Conservation (phyloP, 1,140 invertebrate species). For the Atta colombica region DNA sequence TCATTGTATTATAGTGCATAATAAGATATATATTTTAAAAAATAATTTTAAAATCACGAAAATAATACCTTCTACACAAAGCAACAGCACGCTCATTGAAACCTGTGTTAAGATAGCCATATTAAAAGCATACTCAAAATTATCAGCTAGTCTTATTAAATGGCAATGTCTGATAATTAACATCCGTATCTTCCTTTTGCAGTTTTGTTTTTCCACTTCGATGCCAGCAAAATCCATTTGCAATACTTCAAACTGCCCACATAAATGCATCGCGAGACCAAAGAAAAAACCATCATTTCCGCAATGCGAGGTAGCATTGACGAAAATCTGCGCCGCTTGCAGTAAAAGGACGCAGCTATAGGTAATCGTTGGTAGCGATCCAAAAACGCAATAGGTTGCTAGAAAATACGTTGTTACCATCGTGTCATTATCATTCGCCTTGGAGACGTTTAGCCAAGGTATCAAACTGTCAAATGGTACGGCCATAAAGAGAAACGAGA, state of each 20-base stretch:
- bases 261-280: slow-evolving; percentile 67
- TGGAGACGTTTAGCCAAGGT: not conserved
- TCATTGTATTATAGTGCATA: not conserved
- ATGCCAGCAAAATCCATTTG: slow-evolving; percentile 52
- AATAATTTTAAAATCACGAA: not conserved
- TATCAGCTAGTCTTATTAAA: slow-evolving; percentile 40
- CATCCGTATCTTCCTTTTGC: not conserved
- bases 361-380: not conserved
- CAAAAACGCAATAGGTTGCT: slow-evolving; percentile 67
- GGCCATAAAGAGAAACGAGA: slow-evolving; percentile 58
- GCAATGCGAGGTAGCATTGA: slow-evolving; percentile 64
- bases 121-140: slow-evolving; percentile 65
- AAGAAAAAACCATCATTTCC: slow-evolving; percentile 76
- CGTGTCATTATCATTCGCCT: not conserved
- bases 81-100: slow-evolving; percentile 61
- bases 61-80: slow-evolving; percentile 74
- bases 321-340: slow-evolving; percentile 55
- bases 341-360: slow-evolving; percentile 31
- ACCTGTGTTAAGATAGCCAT: slow-evolving; percentile 63
- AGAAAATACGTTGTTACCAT: slow-evolving; percentile 48
- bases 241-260: slow-evolving; percentile 69
- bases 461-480: slow-evolving; percentile 19
- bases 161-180: slow-evolving; percentile 61
- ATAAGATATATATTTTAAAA: not conserved
- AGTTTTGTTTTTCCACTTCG: slow-evolving; percentile 1